Percentiles rank a stretch among this genome's conserved stretches.
phyloP scores from a whole-genome alignment of 2,113 vertebrate species.

The Oreochromis aureus region DNA sequence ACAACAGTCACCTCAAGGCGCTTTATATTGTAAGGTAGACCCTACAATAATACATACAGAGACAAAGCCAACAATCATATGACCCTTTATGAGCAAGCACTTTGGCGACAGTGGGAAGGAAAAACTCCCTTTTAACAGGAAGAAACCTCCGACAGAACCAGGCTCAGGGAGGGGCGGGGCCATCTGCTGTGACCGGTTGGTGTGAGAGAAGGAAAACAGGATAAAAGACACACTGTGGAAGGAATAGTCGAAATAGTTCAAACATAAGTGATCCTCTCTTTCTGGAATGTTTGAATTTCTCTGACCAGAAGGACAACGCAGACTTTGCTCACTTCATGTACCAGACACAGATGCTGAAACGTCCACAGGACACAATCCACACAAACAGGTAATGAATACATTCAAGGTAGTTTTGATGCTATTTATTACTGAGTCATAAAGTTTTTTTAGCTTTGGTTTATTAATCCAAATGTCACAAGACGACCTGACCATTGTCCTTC shows the following conservation, averaged over 20 bases:
- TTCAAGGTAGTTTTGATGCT: neutral
- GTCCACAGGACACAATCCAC: accelerated
- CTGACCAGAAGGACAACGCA: neutral
- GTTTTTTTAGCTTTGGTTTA: neutral
- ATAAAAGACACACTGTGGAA: neutral
- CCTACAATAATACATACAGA: no score
- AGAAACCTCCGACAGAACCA: no score
- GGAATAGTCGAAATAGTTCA: neutral
- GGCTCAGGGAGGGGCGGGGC: no score
- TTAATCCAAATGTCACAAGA: neutral
- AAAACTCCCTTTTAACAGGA: no score
- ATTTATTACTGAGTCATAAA: neutral
- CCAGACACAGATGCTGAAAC: neutral
- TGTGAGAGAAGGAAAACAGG: neutral
- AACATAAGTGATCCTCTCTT: neutral
- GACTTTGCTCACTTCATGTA: neutral
- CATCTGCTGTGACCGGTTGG: no score
- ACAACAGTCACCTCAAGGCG: no score
- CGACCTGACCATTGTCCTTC: no score
- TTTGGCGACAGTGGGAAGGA: no score
- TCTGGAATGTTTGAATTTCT: neutral
- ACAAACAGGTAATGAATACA: neutral
- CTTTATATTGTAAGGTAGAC: no score
- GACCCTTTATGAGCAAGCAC: no score
- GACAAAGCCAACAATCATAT: no score